Conservation (phyloP, 1,140 invertebrate genomes). For the Bombus confusus region DNA sequence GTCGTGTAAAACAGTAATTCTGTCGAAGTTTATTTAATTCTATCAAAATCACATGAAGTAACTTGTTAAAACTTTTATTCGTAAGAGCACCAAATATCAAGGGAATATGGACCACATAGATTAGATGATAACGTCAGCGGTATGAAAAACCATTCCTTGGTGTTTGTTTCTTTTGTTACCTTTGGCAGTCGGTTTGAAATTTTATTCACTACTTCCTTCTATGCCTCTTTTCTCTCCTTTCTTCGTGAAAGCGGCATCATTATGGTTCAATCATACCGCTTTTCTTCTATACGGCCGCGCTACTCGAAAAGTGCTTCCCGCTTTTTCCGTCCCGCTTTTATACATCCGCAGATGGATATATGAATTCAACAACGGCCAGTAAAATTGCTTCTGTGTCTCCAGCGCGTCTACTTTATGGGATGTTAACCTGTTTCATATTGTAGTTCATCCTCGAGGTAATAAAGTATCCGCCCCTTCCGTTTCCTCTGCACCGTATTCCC, state of each 20-base stretch:
- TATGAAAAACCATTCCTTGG: slow-evolving; percentile 40
- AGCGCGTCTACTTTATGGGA: slow-evolving; percentile 74
- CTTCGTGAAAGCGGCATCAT: slow-evolving; percentile 68
- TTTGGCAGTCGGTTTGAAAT: slow-evolving; percentile 69
- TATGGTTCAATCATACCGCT: slow-evolving; percentile 77
- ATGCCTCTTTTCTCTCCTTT: slow-evolving; percentile 1
- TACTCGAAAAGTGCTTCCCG: slow-evolving; percentile 71
- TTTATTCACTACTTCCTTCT: slow-evolving; percentile 66
- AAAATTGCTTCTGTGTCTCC: slow-evolving; percentile 78
- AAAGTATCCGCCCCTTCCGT: slow-evolving; percentile 60
- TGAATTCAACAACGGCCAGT: slow-evolving; percentile 75
- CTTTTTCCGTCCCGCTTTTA: slow-evolving; percentile 69
- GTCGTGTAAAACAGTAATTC: background rate
- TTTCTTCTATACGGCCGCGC: slow-evolving; percentile 74
- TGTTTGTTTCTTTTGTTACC: slow-evolving; percentile 34
- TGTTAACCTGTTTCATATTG: slow-evolving; percentile 76
- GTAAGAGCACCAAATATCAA: too few relatives aligned
- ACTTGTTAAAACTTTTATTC: background rate
- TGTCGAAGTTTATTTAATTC: background rate
- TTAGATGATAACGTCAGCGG: background rate
- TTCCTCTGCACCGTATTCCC: background rate
- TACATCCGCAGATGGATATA: slow-evolving; percentile 74
- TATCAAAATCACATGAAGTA: background rate
- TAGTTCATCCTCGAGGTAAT: slow-evolving; percentile 72
- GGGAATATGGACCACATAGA: background rate